Conservation (phyloP, 2,113 vertebrate genomes). For the Trochalopteron elliotii region DNA sequence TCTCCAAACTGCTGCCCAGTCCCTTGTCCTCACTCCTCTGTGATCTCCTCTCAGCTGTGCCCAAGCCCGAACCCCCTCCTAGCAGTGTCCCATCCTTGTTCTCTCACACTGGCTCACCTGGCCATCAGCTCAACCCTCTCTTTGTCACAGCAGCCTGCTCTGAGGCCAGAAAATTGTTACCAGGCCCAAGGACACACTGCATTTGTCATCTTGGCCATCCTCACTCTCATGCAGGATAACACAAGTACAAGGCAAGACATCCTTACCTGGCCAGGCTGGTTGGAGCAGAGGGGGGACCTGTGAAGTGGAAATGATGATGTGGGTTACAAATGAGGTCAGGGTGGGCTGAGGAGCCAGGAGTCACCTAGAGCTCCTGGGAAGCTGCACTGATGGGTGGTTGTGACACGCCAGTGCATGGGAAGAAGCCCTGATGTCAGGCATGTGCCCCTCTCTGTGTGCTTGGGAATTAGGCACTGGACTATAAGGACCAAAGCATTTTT, state of each 20-base stretch:
- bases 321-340: not conserved
- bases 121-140: not conserved
- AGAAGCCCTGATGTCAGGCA: not conserved
- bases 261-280: constrained; percentile 52
- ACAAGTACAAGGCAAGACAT: not conserved
- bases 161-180: not conserved
- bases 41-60: not conserved
- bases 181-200: not conserved
- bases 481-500: not conserved
- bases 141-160: not conserved
- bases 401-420: not conserved
- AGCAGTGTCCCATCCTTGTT: not conserved
- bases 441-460: not conserved
- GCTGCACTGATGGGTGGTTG: not conserved
- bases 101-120: not conserved
- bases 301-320: not conserved
- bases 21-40: not conserved
- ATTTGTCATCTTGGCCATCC: not conserved
- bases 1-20: not conserved
- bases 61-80: not conserved
- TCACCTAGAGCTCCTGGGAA: not conserved
- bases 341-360: not conserved
- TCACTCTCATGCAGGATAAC: not conserved
- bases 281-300: constrained; percentile 19
- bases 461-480: not conserved